phyloP scores from a whole-genome alignment of 2,113 vertebrate species.

The Cheilinus undulatus region DNA sequence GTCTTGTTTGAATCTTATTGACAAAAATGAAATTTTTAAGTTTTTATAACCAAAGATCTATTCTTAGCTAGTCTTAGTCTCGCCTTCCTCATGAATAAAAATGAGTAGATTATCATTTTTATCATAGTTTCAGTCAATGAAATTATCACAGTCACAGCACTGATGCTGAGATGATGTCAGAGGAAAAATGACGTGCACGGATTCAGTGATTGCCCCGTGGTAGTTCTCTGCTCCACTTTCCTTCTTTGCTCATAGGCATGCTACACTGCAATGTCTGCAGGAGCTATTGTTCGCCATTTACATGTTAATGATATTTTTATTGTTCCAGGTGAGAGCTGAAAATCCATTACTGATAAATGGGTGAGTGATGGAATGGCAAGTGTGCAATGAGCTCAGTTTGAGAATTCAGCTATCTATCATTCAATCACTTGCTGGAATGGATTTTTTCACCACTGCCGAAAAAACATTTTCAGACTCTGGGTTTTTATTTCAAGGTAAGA shows the following conservation, averaged over 20 bases:
- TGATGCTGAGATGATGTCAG: no score
- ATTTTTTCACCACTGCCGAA: slow-evolving; percentile 19
- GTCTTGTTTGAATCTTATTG: no score
- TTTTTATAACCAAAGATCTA: no score
- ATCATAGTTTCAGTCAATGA: no score
- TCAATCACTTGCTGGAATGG: slow-evolving; percentile 4
- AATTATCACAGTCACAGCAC: no score
- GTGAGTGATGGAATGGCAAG: no score
- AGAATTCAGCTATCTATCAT: slow-evolving; percentile 40
- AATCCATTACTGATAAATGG: background rate
- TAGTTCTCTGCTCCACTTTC: slow-evolving; percentile 59
- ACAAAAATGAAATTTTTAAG: no score
- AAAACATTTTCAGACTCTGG: slow-evolving; percentile 23
- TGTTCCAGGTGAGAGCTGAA: slow-evolving; percentile 44
- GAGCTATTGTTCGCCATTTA: slow-evolving; percentile 55
- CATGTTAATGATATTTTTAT: slow-evolving; percentile 55
- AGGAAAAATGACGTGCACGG: no score
- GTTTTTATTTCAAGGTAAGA: slow-evolving; percentile 16
- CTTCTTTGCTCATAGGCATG: slow-evolving; percentile 26
- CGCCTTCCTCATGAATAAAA: no score
- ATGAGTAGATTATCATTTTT: no score
- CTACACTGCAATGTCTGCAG: slow-evolving; percentile 29
- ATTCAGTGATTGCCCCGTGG: slow-evolving; percentile 34
- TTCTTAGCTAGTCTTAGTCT: no score
- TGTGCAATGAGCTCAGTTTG: no score